Percentiles rank a stretch among this genome's conserved stretches.
Conservation (phyloP, 2,888 invertebrate species). For the Invenusta paracnida region DNA sequence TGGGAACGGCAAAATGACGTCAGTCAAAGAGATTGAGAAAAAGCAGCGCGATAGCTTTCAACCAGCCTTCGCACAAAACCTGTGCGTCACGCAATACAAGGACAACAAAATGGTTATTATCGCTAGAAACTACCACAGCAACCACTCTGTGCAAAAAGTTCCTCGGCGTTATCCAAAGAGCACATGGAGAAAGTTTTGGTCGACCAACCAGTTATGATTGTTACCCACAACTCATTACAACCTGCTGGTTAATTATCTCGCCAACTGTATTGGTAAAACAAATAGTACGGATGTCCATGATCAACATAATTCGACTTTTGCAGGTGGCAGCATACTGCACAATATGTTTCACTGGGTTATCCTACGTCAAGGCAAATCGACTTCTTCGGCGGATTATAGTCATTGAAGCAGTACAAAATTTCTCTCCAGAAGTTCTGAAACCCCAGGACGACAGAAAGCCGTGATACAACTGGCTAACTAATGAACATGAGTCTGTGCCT, state of each 20-base stretch:
- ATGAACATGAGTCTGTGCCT: too few species aligned
- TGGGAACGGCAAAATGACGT: too few species aligned
- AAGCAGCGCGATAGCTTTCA: not conserved
- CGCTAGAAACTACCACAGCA: not conserved
- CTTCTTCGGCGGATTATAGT: too few species aligned
- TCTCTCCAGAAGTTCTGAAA: too few species aligned
- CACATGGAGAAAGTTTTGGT: not conserved
- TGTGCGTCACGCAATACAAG: constrained; percentile 23
- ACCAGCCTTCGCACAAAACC: not conserved
- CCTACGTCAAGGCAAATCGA: too few species aligned
- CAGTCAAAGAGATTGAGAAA: not conserved
- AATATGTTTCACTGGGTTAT: not conserved
- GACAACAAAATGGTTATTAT: constrained; percentile 7
- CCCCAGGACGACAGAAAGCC: too few species aligned
- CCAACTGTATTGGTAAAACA: not conserved
- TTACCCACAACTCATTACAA: not conserved
- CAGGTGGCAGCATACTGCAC: not conserved
- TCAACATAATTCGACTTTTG: not conserved
- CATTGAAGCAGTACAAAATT: too few species aligned
- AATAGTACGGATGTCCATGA: not conserved
- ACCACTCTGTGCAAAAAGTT: not conserved
- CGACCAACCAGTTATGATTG: not conserved
- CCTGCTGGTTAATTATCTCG: not conserved
- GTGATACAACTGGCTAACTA: too few species aligned
- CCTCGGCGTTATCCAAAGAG: not conserved